Evolutionary conservation across 2,797 vertebrate genomes (phyloP), one percentile per base, ranked within the genome.

Genomic region (Platalea minor): DNA sequence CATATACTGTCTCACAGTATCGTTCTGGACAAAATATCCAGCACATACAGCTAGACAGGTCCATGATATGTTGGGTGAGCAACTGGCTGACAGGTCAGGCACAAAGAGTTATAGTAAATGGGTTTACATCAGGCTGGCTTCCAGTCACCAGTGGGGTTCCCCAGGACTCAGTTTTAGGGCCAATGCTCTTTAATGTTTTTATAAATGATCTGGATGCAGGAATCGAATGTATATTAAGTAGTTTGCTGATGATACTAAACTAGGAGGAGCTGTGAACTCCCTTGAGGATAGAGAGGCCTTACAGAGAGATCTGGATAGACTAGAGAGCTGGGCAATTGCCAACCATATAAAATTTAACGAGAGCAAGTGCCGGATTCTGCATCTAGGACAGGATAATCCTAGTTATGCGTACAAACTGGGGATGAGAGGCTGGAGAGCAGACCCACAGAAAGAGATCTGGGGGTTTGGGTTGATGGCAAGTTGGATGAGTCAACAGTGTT

Each of bases 101-200:
- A 64, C 26, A 46, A 63, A 78, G 13, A 15, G 10, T 35, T 74
- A 5, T 10, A 39, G 9, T 45, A 81, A 91, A 87, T 14, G 13
- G 8, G 7, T 11, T 45, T 94, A 17, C 20, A 31, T 24, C 14
- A 19, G 6, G 5, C 16, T 78, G 69, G 17, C 7, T 11, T 11
- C 11, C 11, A 14, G 2, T n/a, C 10, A 61, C 6, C 3, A 23
- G 2, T 53, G n/a, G 17, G 3, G 2, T 31, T 33, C 2, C 2
- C 21, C 8, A 72, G 17, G 39, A 5, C 21, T n/a, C 24, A 68
- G 1, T 68, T 75, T 85, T 68, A 79, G 67, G 19, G 6, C 5
- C 24, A 72, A 6, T 46, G 14, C 4, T 76, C 25, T 63, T 74
- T 20, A 45, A 37, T 29, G 5, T 28, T 72, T 84, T 89, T 29